Base-by-base conservation (phyloP, 1,140 invertebrate genomes). In the Mactra quadrangularis region DNA sequence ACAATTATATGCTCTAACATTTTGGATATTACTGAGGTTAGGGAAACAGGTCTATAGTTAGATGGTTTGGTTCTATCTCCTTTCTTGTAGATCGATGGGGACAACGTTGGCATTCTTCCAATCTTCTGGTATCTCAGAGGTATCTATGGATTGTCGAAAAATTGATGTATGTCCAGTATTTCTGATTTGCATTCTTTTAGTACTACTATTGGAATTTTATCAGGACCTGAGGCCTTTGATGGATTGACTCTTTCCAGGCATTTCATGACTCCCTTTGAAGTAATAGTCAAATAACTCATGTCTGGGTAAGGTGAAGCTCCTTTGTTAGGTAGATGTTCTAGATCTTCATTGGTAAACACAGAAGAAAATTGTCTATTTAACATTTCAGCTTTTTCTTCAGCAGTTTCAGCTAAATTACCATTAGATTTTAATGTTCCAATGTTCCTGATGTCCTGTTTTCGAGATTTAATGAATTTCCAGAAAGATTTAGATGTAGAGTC, bases 381-480 rank as follows among this genome's bases (percentile, higher is more conserved):
- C 55, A 59, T 59, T 59, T 59, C 55, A 7, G 55, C 55, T 11
- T 47, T 47, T 47, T 47, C 45, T 47, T 47, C 9, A 11, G 45
- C 45, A 47, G 9, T 11, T 47, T 47, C 45, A 47, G 45, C 45
- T 47, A 47, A 11, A 11, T 47, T 47, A 19, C 19, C 55, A 11
- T 59, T 29, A 11, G 13, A 31, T 59, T 59, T 47, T 47, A 47
- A 47, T 47, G 45, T 59, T 3, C 29, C 29, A 7, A 59, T 59
- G 19, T 13, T 29, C 3, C 13, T 29, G 19, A 7, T 59, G 19
- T 59, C 25, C 13, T 29, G 55, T 59, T 59, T 47, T 47, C 45
- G 19, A 11, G 25, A 11, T 25, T 76, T 76, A 19, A 83, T 83
- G 35, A 68, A 83, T 59, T 83, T 83, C 52, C 60, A 75, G 52